Evolutionary conservation across 2,113 vertebrate species (phyloP), one percentile per base, ranked within the genome.

Genomic region (Melozone crissalis): DNA sequence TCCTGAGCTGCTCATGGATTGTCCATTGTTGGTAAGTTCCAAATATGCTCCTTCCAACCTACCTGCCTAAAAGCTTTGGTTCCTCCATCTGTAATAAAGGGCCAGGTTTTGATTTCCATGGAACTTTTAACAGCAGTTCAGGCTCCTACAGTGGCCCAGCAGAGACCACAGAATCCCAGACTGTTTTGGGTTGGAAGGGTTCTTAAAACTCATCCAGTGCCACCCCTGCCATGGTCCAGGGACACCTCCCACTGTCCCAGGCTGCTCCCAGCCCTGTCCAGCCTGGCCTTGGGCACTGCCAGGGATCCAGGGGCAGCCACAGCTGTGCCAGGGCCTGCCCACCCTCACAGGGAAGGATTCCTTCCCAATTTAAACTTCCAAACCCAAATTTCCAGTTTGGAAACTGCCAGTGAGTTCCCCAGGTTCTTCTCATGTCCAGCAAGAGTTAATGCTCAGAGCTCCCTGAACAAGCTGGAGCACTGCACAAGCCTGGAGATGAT

Each of bases 211-310:
- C 26, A 43, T 3, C 8, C 18, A 22, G 1, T 35, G 3, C 47
- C 11, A 1, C 3, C 27, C 24, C 6, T 39, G 46, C 37, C 46
- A 21, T 7, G 39, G 7, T n/a, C n/a, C 46, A 67, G 33, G 46
- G 39, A 67, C 62, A 46, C 20, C 30, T 61, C 0, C 54, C 39
- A 22, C 24, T 2, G 0, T 4, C 28, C 55, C 62, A 68, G 62
- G n/a, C 0, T 47, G n/a, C 54, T 82, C 54, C 51, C 41, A 43
- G 41, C 41, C 41, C 41, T 43, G 0, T 23, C 31, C 54, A 54
- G 0, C 62, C 62, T 27, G 41, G 30, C 30, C 55, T 55, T 41
- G 62, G 30, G 0, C n/a, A 61, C 55, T 89, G 0, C 30, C 79
- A 90, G 55, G 47, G 21, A 31, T 47, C 47, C 79, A 90, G 55